Base-by-base conservation (phyloP, 1,140 invertebrate species). In the Calliopsis andreniformis region DNA sequence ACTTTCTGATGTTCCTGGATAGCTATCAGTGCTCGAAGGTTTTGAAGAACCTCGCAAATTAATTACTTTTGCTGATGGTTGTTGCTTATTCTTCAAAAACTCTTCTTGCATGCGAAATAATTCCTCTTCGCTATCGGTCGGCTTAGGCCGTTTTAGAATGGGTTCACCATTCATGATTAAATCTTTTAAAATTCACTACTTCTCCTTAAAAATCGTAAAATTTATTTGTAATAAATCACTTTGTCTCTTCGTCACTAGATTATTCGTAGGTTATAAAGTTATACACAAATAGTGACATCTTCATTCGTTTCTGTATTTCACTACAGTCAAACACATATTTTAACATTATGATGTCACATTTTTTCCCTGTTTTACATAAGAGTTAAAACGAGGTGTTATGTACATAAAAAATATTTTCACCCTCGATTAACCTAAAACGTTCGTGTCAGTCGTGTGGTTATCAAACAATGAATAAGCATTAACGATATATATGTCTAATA, bases 71-170 rank as follows among this genome's bases (percentile, higher is more conserved):
- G 94, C 94, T 1, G 95, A 93, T 2, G 94, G 93, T 62, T 93
- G 88, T 28, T 91, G 86, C 61, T 89, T 88, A 7, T 90, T 87
- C 55, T 89, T 89, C 2, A 94, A 82, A 83, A 95, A 96, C 63
- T 95, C 94, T 76, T 95, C 93, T 85, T 96, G 95, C 93, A 95
- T 94, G 49, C 92, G 93, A 20, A 96, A 91, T 51, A 96, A 91
- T 82, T 96, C 95, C 25, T 95, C 93, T 79, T 96, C 95, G 35
- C 88, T 93, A 83, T 96, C 95, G 4, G 91, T 92, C 1, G 93
- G 93, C 79, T 94, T 95, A 0, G 95, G 95, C 82, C 95, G 92
- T 75, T 89, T 90, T 0, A 86, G 63, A 55, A 59, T 18, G 35
- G 77, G 30, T 39, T n/a, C 20, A n/a, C 43, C 10, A 43, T 67